Evolutionary conservation across 2,797 vertebrate species (phyloP).

Genomic region (Sylvia borin): DNA sequence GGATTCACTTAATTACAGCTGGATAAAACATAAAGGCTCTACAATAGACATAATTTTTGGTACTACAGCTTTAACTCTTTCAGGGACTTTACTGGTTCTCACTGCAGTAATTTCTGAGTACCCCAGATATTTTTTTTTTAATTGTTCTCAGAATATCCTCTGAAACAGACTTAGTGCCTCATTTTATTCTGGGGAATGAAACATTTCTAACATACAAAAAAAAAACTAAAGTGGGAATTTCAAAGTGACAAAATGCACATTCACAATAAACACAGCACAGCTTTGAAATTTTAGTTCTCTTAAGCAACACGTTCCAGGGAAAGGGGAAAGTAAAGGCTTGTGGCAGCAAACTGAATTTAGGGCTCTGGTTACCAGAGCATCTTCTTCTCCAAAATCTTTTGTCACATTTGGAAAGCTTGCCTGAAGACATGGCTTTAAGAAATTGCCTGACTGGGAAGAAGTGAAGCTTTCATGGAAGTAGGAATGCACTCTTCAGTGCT

Average conservation of each 20-base stretch:
- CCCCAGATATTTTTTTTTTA: background rate
- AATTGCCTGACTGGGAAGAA: background rate
- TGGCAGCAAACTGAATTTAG: background rate
- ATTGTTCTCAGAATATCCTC: background rate
- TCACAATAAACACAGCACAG: rapidly evolving
- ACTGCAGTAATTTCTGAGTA: background rate
- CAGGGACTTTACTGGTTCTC: background rate
- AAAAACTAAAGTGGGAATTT: background rate
- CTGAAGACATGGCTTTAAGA: background rate
- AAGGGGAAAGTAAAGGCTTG: background rate
- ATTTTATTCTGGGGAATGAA: background rate
- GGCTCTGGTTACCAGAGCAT: background rate
- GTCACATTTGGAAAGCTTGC: background rate
- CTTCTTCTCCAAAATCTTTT: background rate
- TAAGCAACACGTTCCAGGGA: background rate
- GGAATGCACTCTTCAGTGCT: background rate
- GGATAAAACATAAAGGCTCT: constrained; percentile 27
- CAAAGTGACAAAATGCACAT: background rate
- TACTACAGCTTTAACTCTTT: background rate
- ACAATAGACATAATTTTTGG: background rate
- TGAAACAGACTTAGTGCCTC: background rate
- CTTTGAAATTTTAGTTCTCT: background rate
- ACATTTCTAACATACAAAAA: background rate
- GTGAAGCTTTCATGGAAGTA: background rate
- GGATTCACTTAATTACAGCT: constrained; percentile 43